phyloP scores from a whole-genome alignment of 2,797 vertebrate species.

The Sparidentex hasta region DNA sequence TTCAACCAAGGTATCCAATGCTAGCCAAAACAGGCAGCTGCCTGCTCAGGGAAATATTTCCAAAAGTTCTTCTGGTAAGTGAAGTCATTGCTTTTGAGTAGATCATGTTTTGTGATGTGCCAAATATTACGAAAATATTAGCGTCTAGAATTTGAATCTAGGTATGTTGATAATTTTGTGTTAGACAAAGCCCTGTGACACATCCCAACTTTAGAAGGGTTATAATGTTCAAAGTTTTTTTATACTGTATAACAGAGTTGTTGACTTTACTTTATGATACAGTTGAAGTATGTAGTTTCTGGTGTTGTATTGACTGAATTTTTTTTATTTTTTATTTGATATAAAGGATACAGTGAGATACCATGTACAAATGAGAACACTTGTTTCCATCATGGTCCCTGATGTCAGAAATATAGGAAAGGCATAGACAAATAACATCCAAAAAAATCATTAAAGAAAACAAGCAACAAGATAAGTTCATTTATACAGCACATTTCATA shows the following conservation, averaged over 20 bases:
- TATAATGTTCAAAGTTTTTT: not conserved
- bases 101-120: not conserved
- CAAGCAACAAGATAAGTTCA: too few relatives aligned
- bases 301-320: not conserved
- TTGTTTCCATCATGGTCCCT: too few relatives aligned
- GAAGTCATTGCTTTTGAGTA: not conserved
- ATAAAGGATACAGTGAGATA: too few relatives aligned
- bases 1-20: conserved; percentile 37
- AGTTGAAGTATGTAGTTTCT: not conserved
- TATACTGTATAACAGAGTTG: not conserved
- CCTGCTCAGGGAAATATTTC: conserved; percentile 18
- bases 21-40: not conserved
- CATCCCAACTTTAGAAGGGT: not conserved
- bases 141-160: not conserved
- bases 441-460: too few relatives aligned
- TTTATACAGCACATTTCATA: too few relatives aligned
- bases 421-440: too few relatives aligned
- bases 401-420: too few relatives aligned
- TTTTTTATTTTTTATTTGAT: too few relatives aligned
- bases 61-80: conserved; percentile 66
- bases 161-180: not conserved
- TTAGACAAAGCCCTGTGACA: not conserved
- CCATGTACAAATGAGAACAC: too few relatives aligned
- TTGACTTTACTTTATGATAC: not conserved
- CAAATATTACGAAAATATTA: not conserved